Percentiles rank a stretch among this genome's conserved stretches.
phyloP scores from a whole-genome alignment of 2,113 vertebrate genomes.

The Myiozetetes cayanensis region DNA sequence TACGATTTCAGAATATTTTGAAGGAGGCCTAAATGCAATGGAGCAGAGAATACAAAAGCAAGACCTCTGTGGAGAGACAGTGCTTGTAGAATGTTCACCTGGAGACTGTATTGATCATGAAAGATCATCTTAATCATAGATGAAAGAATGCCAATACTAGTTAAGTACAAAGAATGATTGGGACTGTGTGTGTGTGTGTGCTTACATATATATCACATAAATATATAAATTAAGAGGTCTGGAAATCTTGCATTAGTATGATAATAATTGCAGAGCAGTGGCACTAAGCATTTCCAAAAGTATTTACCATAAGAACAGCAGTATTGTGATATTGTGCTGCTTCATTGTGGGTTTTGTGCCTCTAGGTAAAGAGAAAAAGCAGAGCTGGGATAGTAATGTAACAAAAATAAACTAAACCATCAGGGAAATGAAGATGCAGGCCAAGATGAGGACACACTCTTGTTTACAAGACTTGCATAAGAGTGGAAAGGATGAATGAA shows the following conservation, averaged over 20 bases:
- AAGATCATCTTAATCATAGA: slow-evolving; percentile 18
- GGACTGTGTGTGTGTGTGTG: neutral
- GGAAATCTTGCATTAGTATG: neutral
- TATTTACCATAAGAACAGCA: neutral
- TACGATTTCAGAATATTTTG: neutral
- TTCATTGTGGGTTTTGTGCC: neutral
- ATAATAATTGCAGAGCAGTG: neutral
- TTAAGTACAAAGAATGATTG: neutral
- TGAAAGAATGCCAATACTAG: slow-evolving; percentile 14
- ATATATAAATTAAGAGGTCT: neutral
- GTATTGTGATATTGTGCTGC: neutral
- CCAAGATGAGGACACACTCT: neutral
- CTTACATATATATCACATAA: neutral
- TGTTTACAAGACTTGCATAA: neutral
- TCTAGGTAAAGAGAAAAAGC: neutral
- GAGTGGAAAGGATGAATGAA: neutral
- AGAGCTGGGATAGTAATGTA: neutral
- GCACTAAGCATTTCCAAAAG: neutral
- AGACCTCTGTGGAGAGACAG: neutral
- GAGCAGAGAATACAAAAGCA: neutral
- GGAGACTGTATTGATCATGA: neutral
- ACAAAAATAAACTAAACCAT: neutral
- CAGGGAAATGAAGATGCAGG: neutral
- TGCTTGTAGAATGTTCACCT: neutral
- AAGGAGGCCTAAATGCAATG: neutral